Percentiles rank a stretch among this genome's conserved stretches.
Conservation (phyloP, 2,113 vertebrate genomes). For the Rhynchomys soricoides region DNA sequence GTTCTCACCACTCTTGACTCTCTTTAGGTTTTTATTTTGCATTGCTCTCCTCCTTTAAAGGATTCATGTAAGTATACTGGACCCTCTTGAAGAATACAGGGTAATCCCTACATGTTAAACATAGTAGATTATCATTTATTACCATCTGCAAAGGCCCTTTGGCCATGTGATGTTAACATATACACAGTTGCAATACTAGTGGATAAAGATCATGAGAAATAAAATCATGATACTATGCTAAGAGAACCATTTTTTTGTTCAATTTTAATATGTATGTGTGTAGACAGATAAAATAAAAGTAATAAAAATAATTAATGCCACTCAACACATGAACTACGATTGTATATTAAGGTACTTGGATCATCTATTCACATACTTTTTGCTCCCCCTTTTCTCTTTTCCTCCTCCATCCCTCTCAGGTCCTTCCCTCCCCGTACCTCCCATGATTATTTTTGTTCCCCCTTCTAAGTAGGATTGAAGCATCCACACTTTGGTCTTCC, state of each 20-base stretch:
- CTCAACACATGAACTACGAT: not conserved
- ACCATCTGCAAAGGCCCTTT: slow-evolving; percentile 15
- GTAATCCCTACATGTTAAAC: not conserved
- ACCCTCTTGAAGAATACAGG: not conserved
- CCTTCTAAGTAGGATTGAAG: no score
- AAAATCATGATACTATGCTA: not conserved
- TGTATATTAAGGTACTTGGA: not conserved
- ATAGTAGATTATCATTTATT: slow-evolving; percentile 29
- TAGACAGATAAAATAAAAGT: slow-evolving; percentile 4
- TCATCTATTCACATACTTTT: not conserved
- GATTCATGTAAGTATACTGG: not conserved
- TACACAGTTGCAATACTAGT: not conserved
- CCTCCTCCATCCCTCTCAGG: no score
- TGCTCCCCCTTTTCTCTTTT: no score
- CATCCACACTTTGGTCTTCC: no score
- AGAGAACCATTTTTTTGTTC: not conserved
- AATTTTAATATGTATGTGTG: slow-evolving; percentile 31
- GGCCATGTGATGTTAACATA: not conserved
- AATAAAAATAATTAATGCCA: slow-evolving; percentile 17
- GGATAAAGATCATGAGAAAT: not conserved
- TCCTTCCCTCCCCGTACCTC: no score
- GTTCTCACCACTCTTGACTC: not conserved
- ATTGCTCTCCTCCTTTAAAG: not conserved
- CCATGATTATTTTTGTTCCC: no score
- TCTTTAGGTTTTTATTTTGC: not conserved